These are phyloP conservation scores for Pterocles burchelli DNA, from an alignment of 2,113 vertebrate genomes.

Conservation along the genomic window DNA sequence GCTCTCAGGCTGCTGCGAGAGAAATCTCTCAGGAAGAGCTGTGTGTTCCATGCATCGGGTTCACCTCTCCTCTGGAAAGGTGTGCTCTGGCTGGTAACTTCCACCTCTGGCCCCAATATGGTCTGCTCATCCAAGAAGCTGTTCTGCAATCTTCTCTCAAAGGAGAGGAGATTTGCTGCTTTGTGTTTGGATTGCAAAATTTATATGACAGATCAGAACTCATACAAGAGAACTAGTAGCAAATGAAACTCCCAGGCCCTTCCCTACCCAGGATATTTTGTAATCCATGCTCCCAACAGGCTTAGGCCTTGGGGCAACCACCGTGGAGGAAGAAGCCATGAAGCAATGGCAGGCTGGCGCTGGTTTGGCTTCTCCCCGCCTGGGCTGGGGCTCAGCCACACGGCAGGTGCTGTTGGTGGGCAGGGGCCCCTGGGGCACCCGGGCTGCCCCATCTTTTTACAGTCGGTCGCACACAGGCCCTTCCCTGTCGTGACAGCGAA, in stretches of 20 bases:
- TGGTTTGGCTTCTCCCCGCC: not conserved
- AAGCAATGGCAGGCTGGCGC: too few relatives aligned
- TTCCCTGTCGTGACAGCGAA: not conserved
- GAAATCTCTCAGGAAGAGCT: not conserved
- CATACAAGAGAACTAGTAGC: not conserved
- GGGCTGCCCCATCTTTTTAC: not conserved
- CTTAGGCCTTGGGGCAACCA: not conserved
- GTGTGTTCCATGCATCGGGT: not conserved
- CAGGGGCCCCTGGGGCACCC: not conserved
- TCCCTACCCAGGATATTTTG: not conserved
- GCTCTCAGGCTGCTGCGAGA: not conserved
- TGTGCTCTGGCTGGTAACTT: not conserved
- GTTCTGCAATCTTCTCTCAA: not conserved
- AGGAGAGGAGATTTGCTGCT: not conserved
- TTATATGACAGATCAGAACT: not conserved
- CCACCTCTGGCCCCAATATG: not conserved
- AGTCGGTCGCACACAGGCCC: not conserved
- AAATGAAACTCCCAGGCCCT: not conserved
- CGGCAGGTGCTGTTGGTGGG: not conserved
- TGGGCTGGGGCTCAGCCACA: not conserved
- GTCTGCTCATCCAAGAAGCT: not conserved
- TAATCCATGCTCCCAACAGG: not conserved
- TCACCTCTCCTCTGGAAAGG: not conserved
- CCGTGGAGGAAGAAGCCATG: not conserved
- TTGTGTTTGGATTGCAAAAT: not conserved